Conservation (phyloP, 2,797 vertebrate species). For the Hyperoplus lanceolatus region DNA sequence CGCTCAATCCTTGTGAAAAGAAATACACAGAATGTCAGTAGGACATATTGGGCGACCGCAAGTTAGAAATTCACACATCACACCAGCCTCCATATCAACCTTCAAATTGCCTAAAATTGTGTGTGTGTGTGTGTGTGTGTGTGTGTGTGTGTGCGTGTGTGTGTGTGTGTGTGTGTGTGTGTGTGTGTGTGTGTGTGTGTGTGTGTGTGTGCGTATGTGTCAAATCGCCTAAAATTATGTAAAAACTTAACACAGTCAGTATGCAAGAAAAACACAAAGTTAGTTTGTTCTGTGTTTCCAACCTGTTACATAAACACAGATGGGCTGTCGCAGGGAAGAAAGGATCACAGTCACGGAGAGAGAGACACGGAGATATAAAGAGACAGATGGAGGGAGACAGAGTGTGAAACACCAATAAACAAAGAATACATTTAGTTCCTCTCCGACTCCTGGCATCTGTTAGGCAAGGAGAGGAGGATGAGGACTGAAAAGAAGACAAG, state of each 20-base stretch:
- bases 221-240: neutral
- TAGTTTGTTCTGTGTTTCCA: slow-evolving; percentile 20
- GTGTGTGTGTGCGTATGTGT: no score
- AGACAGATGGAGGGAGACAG: slow-evolving; percentile 53
- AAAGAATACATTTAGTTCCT: slow-evolving; percentile 29
- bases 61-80: neutral
- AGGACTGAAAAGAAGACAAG: neutral
- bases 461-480: slow-evolving; percentile 3
- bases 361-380: slow-evolving; percentile 32
- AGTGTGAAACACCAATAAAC: slow-evolving; percentile 33
- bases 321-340: slow-evolving; percentile 34
- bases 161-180: no score
- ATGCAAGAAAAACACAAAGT: neutral
- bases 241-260: slow-evolving; percentile 9
- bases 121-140: no score
- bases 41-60: neutral
- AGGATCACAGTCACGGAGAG: slow-evolving; percentile 41
- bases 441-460: slow-evolving; percentile 31
- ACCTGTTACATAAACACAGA: slow-evolving; percentile 64
- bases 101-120: neutral
- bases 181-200: no score
- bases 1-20: neutral
- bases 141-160: no score
- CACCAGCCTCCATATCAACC: neutral
- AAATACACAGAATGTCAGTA: neutral